A percentile compares a stretch with the other conserved stretches of the same genome.
phyloP scores from a whole-genome alignment of 2,797 vertebrate species.

The Garrulus glandarius region DNA sequence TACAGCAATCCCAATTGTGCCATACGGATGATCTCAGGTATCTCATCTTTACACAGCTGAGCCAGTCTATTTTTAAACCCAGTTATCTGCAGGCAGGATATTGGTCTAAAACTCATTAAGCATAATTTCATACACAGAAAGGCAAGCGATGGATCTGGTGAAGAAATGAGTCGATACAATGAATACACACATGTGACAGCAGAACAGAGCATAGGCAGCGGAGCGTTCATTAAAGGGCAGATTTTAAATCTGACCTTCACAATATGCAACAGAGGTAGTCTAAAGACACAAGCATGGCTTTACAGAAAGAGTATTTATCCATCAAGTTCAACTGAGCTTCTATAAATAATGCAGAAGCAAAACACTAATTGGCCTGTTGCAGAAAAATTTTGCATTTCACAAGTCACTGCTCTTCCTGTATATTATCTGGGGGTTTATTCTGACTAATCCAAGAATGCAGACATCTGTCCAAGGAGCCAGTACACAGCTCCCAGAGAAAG shows the following conservation, averaged over 20 bases:
- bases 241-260: neutral
- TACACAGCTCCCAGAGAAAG: neutral
- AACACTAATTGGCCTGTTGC: conserved; percentile 19
- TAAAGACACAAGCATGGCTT: neutral
- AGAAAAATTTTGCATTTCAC: conserved; percentile 24
- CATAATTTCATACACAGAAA: neutral
- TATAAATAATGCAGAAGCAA: conserved; percentile 40
- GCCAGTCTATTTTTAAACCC: neutral
- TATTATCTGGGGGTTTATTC: neutral
- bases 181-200: neutral
- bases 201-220: neutral
- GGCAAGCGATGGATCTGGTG: neutral
- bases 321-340: neutral
- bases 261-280: neutral
- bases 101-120: neutral
- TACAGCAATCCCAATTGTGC: neutral
- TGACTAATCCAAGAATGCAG: neutral
- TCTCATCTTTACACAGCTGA: neutral
- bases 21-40: neutral
- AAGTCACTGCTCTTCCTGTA: neutral
- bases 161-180: neutral
- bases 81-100: neutral
- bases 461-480: neutral
- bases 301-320: neutral
- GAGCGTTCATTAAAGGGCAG: neutral